These are phyloP conservation scores for Cotesia congregata DNA, from an alignment of 2,888 invertebrate genomes.

Conservation along the genomic window DNA sequence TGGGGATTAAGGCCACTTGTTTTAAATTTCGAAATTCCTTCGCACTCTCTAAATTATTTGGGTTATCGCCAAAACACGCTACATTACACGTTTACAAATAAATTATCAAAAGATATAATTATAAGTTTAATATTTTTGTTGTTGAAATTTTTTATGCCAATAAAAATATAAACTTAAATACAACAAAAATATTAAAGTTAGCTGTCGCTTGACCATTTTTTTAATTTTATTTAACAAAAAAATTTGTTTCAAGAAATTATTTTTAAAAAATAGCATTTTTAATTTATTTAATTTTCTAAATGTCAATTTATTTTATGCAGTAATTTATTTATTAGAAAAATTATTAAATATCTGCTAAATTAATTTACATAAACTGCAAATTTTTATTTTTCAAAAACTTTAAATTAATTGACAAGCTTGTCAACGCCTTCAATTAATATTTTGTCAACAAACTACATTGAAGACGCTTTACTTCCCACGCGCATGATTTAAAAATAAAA, in stretches of 20 bases:
- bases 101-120: constrained; percentile 43
- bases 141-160: constrained; percentile 10
- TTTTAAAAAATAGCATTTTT: no score
- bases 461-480: constrained; percentile 40
- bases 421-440: constrained; percentile 48
- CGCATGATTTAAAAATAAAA: constrained; percentile 50
- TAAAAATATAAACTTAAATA: no score
- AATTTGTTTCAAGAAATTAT: no score
- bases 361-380: neutral
- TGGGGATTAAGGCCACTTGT: constrained; percentile 26
- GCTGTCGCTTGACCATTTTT: no score
- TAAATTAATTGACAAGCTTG: neutral
- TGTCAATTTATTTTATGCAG: no score
- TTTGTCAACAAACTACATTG: constrained; percentile 39
- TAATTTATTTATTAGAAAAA: no score
- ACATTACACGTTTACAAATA: constrained; percentile 18
- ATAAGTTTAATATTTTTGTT: constrained; percentile 22
- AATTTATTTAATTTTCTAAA: no score
- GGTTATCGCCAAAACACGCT: constrained; percentile 40
- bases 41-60: constrained; percentile 35
- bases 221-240: no score
- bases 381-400: neutral
- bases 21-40: constrained; percentile 40
- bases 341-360: no score
- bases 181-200: no score